Conservation (phyloP, 2,888 invertebrate genomes). For the Lasioglossum zephyrum region DNA sequence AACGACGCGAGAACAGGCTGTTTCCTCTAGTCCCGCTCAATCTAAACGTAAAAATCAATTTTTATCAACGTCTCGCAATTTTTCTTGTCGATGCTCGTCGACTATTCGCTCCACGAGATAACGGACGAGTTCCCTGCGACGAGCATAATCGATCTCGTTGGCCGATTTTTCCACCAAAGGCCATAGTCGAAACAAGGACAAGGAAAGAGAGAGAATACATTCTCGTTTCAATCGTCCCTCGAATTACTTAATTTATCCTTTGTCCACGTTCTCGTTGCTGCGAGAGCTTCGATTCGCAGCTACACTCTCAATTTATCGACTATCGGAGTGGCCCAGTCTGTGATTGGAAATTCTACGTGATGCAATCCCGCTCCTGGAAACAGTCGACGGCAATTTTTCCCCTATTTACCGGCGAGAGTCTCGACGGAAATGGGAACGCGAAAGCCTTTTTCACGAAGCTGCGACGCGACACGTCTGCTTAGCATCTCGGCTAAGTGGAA, state of each 20-base stretch:
- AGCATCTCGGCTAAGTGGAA: background rate
- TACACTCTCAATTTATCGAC: background rate
- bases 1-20: background rate
- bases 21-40: background rate
- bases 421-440: background rate
- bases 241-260: conserved; percentile 14
- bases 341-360: conserved; percentile 19
- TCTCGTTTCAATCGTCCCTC: background rate
- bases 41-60: background rate
- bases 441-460: background rate
- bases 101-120: background rate
- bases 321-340: background rate
- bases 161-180: background rate
- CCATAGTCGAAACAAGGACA: background rate
- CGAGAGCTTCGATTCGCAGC: conserved; percentile 3
- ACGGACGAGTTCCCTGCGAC: background rate
- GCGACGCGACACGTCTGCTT: background rate
- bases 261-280: conserved; percentile 1
- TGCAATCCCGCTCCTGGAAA: background rate
- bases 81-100: background rate
- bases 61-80: background rate
- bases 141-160: background rate
- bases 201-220: background rate
- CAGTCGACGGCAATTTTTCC: background rate
- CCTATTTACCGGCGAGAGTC: background rate